phyloP scores from a whole-genome alignment of 1,140 invertebrate species.

The Charaxes varanes region DNA sequence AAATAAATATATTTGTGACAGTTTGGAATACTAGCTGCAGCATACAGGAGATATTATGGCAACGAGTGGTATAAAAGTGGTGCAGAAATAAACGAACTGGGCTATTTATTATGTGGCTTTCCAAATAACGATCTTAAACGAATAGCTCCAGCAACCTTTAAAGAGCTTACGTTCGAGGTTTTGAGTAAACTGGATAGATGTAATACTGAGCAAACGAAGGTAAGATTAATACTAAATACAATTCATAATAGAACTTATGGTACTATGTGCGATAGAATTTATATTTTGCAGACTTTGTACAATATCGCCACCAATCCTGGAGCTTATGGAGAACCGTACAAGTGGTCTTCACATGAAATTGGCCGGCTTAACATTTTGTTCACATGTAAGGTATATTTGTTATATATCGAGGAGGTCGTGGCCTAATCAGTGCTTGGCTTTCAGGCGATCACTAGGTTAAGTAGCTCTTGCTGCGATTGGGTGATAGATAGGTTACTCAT shows the following conservation, averaged over 20 bases:
- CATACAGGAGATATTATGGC: slow-evolving; percentile 53
- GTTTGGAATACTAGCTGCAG: slow-evolving; percentile 52
- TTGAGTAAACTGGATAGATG: slow-evolving; percentile 44
- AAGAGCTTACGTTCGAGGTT: slow-evolving; percentile 39
- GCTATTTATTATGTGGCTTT: slow-evolving; percentile 56
- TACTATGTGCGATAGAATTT: not conserved
- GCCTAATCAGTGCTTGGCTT: too few relatives aligned
- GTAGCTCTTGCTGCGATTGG: too few relatives aligned
- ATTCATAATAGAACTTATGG: too few relatives aligned
- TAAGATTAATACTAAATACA: too few relatives aligned
- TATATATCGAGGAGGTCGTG: too few relatives aligned
- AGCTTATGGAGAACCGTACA: slow-evolving; percentile 50
- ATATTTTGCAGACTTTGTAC: slow-evolving; percentile 45
- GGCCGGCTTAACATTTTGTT: slow-evolving; percentile 37
- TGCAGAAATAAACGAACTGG: slow-evolving; percentile 48
- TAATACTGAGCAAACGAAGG: slow-evolving; percentile 41
- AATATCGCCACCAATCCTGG: slow-evolving; percentile 42
- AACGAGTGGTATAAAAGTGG: slow-evolving; percentile 40
- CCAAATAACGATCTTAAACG: slow-evolving; percentile 37
- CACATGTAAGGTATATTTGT: too few relatives aligned
- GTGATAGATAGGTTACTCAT: too few relatives aligned
- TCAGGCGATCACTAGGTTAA: too few relatives aligned
- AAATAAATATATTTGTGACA: slow-evolving; percentile 19
- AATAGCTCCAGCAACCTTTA: slow-evolving; percentile 44
- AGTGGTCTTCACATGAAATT: slow-evolving; percentile 60